Conservation (phyloP, 2,113 vertebrate genomes). For the Acanthisitta chloris region DNA sequence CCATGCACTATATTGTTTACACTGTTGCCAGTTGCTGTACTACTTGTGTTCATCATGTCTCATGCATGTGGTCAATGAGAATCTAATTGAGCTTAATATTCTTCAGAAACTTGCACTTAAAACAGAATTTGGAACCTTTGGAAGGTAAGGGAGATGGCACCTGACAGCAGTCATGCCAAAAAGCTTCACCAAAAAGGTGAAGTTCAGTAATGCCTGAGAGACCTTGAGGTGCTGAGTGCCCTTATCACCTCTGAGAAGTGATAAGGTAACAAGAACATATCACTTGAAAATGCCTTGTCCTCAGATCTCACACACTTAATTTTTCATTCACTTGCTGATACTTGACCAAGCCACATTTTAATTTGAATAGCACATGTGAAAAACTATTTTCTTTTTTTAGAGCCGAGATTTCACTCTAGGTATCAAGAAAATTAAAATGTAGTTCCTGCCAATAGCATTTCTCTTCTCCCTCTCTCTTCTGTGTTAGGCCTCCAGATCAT, state of each 20-base stretch:
- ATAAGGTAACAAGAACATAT: background rate
- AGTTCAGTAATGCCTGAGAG: background rate
- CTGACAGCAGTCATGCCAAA: fast-evolving
- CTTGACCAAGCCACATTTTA: background rate
- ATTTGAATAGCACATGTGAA: background rate
- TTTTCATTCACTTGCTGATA: background rate
- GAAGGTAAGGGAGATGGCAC: background rate
- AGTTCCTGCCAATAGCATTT: background rate
- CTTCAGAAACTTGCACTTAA: background rate
- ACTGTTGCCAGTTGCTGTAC: fast-evolving
- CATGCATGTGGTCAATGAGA: fast-evolving
- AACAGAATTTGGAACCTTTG: background rate
- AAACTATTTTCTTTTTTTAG: background rate
- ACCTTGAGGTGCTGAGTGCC: background rate
- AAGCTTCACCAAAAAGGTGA: background rate
- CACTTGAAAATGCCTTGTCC: background rate
- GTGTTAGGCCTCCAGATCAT: background rate
- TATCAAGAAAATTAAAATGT: background rate
- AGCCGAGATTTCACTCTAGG: background rate
- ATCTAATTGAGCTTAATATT: background rate
- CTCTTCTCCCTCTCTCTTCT: background rate
- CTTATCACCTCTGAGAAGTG: background rate
- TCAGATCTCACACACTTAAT: background rate
- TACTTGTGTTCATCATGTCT: background rate
- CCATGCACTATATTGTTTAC: fast-evolving